phyloP scores from a whole-genome alignment of 1,140 invertebrate species.

The Cydia pomonella region DNA sequence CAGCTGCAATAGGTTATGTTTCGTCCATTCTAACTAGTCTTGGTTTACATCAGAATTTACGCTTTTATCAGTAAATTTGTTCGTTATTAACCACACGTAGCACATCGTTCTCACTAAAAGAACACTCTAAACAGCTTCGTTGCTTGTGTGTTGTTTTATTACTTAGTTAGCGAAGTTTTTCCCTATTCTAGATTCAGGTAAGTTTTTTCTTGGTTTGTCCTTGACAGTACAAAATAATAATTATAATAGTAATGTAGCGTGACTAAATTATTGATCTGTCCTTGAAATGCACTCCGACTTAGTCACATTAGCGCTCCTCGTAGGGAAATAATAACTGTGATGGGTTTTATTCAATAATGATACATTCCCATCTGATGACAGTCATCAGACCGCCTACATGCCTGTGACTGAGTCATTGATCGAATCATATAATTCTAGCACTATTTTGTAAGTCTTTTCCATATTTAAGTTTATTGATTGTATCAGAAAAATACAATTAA shows the following conservation, averaged over 20 bases:
- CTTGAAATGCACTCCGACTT: not conserved
- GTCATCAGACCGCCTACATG: too few relatives aligned
- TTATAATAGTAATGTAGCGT: not conserved
- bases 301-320: not conserved
- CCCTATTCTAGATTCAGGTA: not conserved
- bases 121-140: not conserved
- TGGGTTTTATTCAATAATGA: too few relatives aligned
- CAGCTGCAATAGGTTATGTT: slow-evolving; percentile 60
- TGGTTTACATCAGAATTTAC: slow-evolving; percentile 39
- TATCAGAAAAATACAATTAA: too few relatives aligned
- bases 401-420: too few relatives aligned
- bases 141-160: slow-evolving; percentile 9
- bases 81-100: slow-evolving; percentile 25
- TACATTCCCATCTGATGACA: too few relatives aligned
- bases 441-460: too few relatives aligned
- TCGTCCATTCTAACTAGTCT: slow-evolving; percentile 41
- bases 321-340: not conserved
- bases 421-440: too few relatives aligned
- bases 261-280: not conserved
- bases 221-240: not conserved
- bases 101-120: not conserved
- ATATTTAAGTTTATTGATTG: too few relatives aligned
- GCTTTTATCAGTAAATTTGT: slow-evolving; percentile 29
- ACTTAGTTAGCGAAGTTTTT: slow-evolving; percentile 1
- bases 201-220: slow-evolving; percentile 14